Conservation (phyloP, 53 echinoderm and acorn worm genomes). For the Actinopyga echinites region DNA sequence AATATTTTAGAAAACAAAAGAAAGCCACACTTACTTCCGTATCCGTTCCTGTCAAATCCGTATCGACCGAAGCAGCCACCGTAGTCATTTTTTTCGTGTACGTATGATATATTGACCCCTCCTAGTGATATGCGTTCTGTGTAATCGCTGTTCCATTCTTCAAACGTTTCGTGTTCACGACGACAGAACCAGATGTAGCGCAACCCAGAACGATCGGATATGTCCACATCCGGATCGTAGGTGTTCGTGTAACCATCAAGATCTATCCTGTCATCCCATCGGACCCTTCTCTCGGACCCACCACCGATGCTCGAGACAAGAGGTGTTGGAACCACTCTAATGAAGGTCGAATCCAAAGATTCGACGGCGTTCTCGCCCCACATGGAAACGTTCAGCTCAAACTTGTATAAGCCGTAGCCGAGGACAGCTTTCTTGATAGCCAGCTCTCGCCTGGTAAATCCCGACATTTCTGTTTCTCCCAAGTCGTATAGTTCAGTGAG, state of each 20-base stretch:
- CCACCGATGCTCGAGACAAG: constrained; percentile 65
- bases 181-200: constrained; percentile 78
- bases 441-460: constrained; percentile 75
- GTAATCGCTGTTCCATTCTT: constrained; percentile 77
- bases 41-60: constrained; percentile 68
- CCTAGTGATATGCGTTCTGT: constrained; percentile 57
- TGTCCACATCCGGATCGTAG: constrained; percentile 76
- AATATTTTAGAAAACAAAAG: neutral
- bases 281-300: constrained; percentile 75
- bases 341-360: constrained; percentile 54
- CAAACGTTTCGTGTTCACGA: constrained; percentile 77
- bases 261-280: constrained; percentile 66
- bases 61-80: constrained; percentile 90
- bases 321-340: constrained; percentile 78
- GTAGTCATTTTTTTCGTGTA: constrained; percentile 71
- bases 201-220: constrained; percentile 63
- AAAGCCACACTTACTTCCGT: constrained; percentile 66
- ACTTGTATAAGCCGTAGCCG: constrained; percentile 72
- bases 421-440: constrained; percentile 76
- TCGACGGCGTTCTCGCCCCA: constrained; percentile 86
- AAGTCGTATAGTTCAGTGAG: constrained; percentile 75
- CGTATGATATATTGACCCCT: constrained; percentile 58
- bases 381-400: constrained; percentile 90
- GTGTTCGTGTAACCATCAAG: constrained; percentile 74
- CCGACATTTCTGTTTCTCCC: constrained; percentile 74